A percentile compares a stretch with the other conserved stretches of the same genome.
Conservation (phyloP, 35 echinoderm and acorn worm genomes). For the Lytechinus variegatus region DNA sequence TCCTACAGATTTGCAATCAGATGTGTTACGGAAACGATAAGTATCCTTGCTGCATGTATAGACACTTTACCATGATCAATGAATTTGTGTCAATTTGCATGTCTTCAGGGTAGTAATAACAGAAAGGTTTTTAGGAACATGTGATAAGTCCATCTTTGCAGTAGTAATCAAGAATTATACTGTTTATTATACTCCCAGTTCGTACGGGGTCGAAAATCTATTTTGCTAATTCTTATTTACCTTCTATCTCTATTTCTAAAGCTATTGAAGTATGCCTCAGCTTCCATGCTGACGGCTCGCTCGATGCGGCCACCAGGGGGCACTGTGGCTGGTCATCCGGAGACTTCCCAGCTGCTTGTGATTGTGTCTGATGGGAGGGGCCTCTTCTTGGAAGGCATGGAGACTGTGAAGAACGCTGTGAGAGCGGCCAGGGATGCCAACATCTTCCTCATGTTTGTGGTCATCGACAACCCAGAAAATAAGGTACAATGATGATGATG, state of each 20-base stretch:
- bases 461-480: conserved; percentile 94
- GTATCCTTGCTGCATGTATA: no score
- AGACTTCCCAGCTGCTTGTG: conserved; percentile 89
- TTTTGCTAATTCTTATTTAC: background rate
- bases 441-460: conserved; percentile 92
- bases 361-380: conserved; percentile 83
- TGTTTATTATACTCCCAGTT: no score
- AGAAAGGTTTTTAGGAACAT: no score
- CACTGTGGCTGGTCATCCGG: conserved; percentile 29
- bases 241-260: conserved; percentile 24
- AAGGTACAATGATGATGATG: conserved; percentile 61
- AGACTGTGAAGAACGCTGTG: conserved; percentile 84
- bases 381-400: conserved; percentile 92
- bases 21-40: no score
- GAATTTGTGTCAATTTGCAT: no score
- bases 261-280: conserved; percentile 83
- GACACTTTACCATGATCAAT: no score
- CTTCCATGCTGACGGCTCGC: conserved; percentile 74
- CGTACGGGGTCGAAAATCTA: background rate
- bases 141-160: no score
- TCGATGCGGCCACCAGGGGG: conserved; percentile 50
- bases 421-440: conserved; percentile 88
- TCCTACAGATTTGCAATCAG: no score
- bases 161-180: no score
- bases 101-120: no score